phyloP scores from a whole-genome alignment of 2,888 invertebrate species.

The Monoplex corrugatus region DNA sequence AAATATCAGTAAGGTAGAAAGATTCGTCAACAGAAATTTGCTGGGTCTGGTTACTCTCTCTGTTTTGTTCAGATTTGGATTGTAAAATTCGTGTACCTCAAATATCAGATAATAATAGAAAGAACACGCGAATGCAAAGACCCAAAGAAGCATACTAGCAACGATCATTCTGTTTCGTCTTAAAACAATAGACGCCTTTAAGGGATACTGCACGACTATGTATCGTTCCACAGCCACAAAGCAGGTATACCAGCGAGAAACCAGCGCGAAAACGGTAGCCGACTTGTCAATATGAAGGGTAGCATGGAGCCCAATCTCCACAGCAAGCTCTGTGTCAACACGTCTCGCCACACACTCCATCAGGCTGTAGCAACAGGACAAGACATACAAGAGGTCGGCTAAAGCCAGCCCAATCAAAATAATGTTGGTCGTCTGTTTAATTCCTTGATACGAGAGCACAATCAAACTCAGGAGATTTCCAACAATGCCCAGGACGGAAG shows the following conservation, averaged over 20 bases:
- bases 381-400: neutral
- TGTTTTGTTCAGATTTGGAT: neutral
- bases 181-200: slow-evolving; percentile 92
- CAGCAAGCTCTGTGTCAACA: neutral
- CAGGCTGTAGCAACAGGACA: neutral
- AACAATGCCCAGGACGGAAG: neutral
- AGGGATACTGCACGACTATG: slow-evolving; percentile 85
- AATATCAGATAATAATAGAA: neutral
- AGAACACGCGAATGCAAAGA: neutral
- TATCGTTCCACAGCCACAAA: slow-evolving; percentile 76
- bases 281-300: neutral
- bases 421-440: slow-evolving; percentile 13
- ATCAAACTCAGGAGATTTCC: neutral
- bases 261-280: neutral
- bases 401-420: neutral
- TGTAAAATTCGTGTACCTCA: neutral
- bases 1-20: neutral
- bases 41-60: neutral
- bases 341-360: neutral
- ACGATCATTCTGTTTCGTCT: slow-evolving; percentile 88
- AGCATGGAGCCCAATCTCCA: neutral
- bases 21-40: neutral
- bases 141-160: slow-evolving; percentile 73
- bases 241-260: neutral
- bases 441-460: neutral